These are phyloP conservation scores for Gasteruption jaculator DNA, from an alignment of 2,888 invertebrate genomes.

Conservation along the genomic window DNA sequence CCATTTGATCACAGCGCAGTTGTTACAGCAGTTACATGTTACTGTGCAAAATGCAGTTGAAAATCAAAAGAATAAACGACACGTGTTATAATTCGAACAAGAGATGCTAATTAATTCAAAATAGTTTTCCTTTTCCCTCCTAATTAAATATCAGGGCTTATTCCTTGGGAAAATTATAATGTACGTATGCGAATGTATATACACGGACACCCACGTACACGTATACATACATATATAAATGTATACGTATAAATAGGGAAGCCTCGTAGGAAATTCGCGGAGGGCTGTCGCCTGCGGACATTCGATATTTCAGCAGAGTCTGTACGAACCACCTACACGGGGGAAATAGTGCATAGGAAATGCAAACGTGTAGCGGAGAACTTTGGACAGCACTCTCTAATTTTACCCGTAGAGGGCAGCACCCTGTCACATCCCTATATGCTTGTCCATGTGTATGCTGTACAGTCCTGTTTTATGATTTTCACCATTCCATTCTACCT, in stretches of 20 bases:
- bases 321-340: constrained; percentile 35
- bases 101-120: too few species aligned
- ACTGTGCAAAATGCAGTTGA: too few species aligned
- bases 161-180: too few species aligned
- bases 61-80: too few species aligned
- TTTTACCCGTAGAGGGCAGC: constrained; percentile 41
- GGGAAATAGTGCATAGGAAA: constrained; percentile 44
- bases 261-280: constrained; percentile 1
- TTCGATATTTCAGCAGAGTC: constrained; percentile 6
- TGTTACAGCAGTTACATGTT: too few species aligned
- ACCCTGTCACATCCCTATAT: constrained; percentile 36
- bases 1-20: too few species aligned
- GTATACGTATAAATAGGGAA: neutral
- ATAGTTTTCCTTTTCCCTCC: too few species aligned
- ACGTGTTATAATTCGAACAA: too few species aligned
- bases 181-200: constrained; percentile 5
- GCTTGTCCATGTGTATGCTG: constrained; percentile 29
- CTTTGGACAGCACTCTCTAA: constrained; percentile 43
- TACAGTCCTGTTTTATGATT: constrained; percentile 32
- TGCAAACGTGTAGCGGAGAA: constrained; percentile 41
- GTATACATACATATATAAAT: neutral
- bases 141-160: too few species aligned
- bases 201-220: constrained; percentile 11
- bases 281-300: neutral
- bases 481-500: constrained; percentile 29